Evolutionary conservation across 2,113 vertebrate species (phyloP), one percentile per base, ranked within the genome.

Genomic region (Anolis carolinensis): DNA sequence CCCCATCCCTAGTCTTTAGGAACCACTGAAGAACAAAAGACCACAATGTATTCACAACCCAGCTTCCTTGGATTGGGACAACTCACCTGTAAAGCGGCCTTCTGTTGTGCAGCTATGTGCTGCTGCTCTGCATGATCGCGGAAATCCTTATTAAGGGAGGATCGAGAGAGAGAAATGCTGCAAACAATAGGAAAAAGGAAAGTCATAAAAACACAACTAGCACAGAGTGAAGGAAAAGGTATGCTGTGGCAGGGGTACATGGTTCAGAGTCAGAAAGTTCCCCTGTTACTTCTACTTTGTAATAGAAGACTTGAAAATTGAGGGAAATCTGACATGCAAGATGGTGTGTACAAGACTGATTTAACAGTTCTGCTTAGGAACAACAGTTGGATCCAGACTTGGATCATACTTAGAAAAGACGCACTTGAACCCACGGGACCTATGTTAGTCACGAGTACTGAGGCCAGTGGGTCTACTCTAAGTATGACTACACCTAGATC

Each of bases 51-150:
- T 27, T n/a, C 32, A 34, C 32, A n/a, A 16, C 52, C 7, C 25
- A 11, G 48, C 6, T 25, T 7, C 32, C 18, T 7, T 36, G 14
- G 5, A 39, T 34, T 2, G n/a, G 72, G 65, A 39, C 14, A 71
- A 21, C 95, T 95, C 77, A 98, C 98, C 97, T 99, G 98, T 90
- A 99, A 88, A 23, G 98, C 98, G 84, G 98, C 98, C 94, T 99
- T 99, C 95, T 99, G 98, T 65, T 99, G 98, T 55, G 98, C 98
- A 62, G 98, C 98, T 0, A 99, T 99, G 88, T 99, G 98, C 95
- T 99, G 98, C 81, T 98, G 98, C 89, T 99, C 98, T 0, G 98
- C 98, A 7, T 98, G 98, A 84, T 99, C 98, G 89, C 98, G 96
- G 83, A 97, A 98, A 90, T 99, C 98, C 93, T 99, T 98, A 81